Evolutionary conservation across 1,140 invertebrate genomes (phyloP).

Genomic region (Drosophila bocqueti): DNA sequence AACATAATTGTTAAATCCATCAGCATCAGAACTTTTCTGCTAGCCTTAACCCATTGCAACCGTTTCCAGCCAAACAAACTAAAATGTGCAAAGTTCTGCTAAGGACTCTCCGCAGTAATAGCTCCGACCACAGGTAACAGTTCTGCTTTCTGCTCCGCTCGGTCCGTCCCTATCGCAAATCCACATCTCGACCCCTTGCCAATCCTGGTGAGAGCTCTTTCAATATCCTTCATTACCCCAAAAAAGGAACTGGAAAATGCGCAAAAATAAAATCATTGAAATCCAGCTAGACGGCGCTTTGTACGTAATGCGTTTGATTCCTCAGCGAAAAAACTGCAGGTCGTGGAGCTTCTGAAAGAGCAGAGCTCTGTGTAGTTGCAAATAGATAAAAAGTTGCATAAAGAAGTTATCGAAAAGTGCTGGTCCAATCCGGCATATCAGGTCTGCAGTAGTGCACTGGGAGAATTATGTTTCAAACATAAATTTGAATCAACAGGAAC

Average conservation of each 20-base stretch:
- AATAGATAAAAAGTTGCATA: constrained; percentile 73
- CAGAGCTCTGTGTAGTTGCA: constrained; percentile 56
- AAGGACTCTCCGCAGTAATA: constrained; percentile 50
- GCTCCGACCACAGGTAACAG: constrained; percentile 55
- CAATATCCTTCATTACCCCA: constrained; percentile 80
- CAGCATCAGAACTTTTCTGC: constrained; percentile 44
- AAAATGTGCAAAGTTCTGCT: constrained; percentile 45
- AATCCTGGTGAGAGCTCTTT: constrained; percentile 64
- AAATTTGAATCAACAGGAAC: background rate
- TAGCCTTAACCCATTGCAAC: constrained; percentile 19
- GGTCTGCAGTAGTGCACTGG: constrained; percentile 46
- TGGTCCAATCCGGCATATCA: constrained; percentile 53
- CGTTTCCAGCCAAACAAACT: constrained; percentile 26
- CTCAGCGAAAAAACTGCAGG: constrained; percentile 70
- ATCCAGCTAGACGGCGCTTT: constrained; percentile 63
- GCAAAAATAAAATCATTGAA: constrained; percentile 82
- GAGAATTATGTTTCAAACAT: background rate
- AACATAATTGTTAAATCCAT: constrained; percentile 55
- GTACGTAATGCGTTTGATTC: constrained; percentile 81
- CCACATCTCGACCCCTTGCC: constrained; percentile 49
- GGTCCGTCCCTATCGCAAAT: constrained; percentile 58
- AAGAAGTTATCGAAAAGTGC: constrained; percentile 82
- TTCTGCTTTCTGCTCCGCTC: constrained; percentile 27
- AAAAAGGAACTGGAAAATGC: constrained; percentile 72
- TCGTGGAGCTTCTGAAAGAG: constrained; percentile 30